Percentiles rank a stretch among this genome's conserved stretches.
These are phyloP conservation scores for Leptestheria dahalacensis DNA, from an alignment of 1,140 invertebrate species.

Conservation along the genomic window DNA sequence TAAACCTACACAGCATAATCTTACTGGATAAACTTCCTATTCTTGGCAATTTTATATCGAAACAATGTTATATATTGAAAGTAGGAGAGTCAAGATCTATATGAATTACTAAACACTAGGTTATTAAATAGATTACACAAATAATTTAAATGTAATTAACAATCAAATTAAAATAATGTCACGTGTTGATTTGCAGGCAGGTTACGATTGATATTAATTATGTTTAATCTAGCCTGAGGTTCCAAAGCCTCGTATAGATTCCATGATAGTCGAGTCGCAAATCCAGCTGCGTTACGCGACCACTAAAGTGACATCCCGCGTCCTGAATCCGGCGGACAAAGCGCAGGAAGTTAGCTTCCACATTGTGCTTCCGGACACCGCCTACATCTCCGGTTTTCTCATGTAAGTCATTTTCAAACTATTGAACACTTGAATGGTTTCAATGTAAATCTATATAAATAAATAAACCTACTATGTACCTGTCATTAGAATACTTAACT, in stretches of 20 bases:
- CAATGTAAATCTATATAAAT: no score
- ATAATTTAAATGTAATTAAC: background rate
- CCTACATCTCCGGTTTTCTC: constrained; percentile 44
- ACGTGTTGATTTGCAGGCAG: no score
- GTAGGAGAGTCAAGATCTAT: no score
- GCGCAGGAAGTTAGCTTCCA: constrained; percentile 37
- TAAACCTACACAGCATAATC: no score
- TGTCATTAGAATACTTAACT: no score
- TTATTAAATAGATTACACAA: background rate
- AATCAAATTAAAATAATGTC: background rate
- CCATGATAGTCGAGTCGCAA: constrained; percentile 38
- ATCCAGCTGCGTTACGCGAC: constrained; percentile 41
- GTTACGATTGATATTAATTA: background rate
- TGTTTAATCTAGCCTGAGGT: background rate
- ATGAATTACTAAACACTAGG: background rate
- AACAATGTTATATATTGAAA: no score
- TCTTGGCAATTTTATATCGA: no score
- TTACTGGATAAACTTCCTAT: no score
- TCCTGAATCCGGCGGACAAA: constrained; percentile 36
- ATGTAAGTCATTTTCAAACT: constrained; percentile 32
- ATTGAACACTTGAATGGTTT: no score
- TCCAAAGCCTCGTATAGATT: constrained; percentile 27
- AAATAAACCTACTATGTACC: no score
- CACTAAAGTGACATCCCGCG: constrained; percentile 38
- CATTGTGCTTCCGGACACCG: constrained; percentile 43